A percentile compares a stretch with the other conserved stretches of the same genome.
phyloP scores from a whole-genome alignment of 1,140 invertebrate species.

The Bombus waltoni region DNA sequence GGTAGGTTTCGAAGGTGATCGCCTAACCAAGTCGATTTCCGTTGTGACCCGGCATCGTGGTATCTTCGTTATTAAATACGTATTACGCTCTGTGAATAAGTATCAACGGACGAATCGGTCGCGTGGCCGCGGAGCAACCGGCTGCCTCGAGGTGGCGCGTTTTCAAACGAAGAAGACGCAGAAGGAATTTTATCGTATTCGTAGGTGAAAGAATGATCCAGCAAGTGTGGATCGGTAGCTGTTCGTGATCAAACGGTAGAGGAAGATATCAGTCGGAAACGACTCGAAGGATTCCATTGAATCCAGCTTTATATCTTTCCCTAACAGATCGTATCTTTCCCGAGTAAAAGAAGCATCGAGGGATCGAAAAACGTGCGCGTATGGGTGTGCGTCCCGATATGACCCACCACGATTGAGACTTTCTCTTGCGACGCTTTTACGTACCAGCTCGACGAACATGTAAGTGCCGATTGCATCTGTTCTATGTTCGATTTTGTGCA shows the following conservation, averaged over 20 bases:
- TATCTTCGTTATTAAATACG: too few relatives aligned
- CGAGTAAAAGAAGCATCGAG: neutral
- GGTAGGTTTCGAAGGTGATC: neutral
- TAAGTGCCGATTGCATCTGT: slow-evolving; percentile 57
- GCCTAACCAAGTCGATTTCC: neutral
- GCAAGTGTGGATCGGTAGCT: neutral
- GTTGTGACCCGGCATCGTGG: neutral
- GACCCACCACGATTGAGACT: slow-evolving; percentile 57
- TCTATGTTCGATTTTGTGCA: neutral
- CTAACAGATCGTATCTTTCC: neutral
- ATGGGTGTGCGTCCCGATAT: slow-evolving; percentile 41
- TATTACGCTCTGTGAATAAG: too few relatives aligned
- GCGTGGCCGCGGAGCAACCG: neutral
- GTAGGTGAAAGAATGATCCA: slow-evolving; percentile 43
- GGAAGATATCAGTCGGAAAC: too few relatives aligned
- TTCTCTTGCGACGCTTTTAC: slow-evolving; percentile 24
- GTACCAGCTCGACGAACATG: slow-evolving; percentile 48
- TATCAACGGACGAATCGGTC: neutral
- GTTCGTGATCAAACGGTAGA: neutral
- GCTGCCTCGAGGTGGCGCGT: neutral
- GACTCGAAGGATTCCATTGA: neutral
- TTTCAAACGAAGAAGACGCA: neutral
- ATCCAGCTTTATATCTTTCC: slow-evolving; percentile 12
- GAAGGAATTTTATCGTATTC: neutral
- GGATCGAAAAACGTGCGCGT: slow-evolving; percentile 38